These are phyloP conservation scores for Lates calcarifer DNA, from an alignment of 2,113 vertebrate species.

Conservation along the genomic window DNA sequence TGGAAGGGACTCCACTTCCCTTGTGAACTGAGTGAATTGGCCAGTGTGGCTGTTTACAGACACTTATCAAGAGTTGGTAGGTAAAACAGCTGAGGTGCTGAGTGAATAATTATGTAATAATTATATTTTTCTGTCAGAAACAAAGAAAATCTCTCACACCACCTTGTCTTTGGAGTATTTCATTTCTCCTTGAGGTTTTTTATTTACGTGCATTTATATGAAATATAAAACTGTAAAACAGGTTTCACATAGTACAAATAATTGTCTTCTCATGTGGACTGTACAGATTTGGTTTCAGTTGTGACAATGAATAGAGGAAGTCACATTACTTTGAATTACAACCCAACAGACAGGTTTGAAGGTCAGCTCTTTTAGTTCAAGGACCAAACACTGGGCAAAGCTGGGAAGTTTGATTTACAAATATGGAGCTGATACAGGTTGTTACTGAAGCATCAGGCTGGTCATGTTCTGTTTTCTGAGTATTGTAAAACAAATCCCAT, in stretches of 20 bases:
- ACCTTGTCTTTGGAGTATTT: background rate
- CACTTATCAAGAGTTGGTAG: background rate
- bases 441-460: background rate
- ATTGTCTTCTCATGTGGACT: background rate
- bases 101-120: conserved; percentile 7
- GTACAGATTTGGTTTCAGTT: background rate
- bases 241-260: background rate
- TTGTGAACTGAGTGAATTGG: background rate
- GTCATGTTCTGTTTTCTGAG: background rate
- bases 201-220: background rate
- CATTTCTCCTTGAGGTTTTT: background rate
- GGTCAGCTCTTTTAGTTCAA: background rate
- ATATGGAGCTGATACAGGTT: background rate
- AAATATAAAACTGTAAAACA: background rate
- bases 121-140: conserved; percentile 33
- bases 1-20: background rate
- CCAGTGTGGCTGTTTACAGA: background rate
- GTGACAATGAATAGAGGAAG: background rate
- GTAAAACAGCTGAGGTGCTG: background rate
- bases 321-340: background rate
- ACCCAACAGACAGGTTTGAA: background rate
- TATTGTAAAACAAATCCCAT: too few species aligned
- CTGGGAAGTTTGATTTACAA: background rate
- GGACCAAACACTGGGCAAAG: background rate
- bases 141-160: conserved; percentile 12